A percentile compares a stretch with the other conserved stretches of the same genome.
Conservation (phyloP, 2,113 vertebrate species). For the Perca schrenkii region DNA sequence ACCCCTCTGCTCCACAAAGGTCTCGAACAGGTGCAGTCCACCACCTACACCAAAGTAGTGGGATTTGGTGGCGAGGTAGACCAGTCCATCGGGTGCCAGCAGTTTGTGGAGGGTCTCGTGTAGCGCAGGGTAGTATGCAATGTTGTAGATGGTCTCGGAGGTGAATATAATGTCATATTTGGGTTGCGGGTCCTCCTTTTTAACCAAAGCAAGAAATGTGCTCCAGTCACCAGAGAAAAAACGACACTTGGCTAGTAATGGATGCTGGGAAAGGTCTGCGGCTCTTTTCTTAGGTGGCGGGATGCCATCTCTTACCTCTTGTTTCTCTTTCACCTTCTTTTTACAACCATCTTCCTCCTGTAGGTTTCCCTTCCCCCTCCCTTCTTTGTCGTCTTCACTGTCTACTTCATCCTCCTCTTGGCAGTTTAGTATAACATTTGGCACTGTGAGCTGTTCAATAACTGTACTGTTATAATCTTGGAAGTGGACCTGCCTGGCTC, state of each 20-base stretch:
- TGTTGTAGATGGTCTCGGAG: conserved; percentile 96
- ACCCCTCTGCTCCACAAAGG: conserved; percentile 85
- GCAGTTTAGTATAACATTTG: conserved; percentile 89
- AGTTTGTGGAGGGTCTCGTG: conserved; percentile 87
- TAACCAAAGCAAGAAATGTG: conserved; percentile 85
- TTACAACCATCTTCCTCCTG: conserved; percentile 13
- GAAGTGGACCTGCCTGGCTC: conserved; percentile 90
- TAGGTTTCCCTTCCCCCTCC: conserved; percentile 30
- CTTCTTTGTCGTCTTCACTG: conserved; percentile 37
- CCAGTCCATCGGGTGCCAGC: conserved; percentile 82
- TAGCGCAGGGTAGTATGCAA: conserved; percentile 87
- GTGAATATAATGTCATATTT: conserved; percentile 94
- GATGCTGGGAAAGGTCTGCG: conserved; percentile 48
- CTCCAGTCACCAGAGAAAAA: conserved; percentile 97
- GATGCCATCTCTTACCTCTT: conserved; percentile 6
- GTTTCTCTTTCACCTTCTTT: conserved; percentile 29
- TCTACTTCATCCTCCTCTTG: conserved; percentile 73
- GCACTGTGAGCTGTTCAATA: conserved; percentile 92
- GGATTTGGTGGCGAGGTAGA: conserved; percentile 93
- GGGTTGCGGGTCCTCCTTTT: conserved; percentile 67
- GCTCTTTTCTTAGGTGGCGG: conserved; percentile 73
- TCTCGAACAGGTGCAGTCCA: conserved; percentile 90
- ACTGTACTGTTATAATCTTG: conserved; percentile 97
- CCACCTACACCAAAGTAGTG: conserved; percentile 98
- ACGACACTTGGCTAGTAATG: conserved; percentile 75